phyloP scores from a whole-genome alignment of 2,797 vertebrate species.

The Coendou prehensilis region DNA sequence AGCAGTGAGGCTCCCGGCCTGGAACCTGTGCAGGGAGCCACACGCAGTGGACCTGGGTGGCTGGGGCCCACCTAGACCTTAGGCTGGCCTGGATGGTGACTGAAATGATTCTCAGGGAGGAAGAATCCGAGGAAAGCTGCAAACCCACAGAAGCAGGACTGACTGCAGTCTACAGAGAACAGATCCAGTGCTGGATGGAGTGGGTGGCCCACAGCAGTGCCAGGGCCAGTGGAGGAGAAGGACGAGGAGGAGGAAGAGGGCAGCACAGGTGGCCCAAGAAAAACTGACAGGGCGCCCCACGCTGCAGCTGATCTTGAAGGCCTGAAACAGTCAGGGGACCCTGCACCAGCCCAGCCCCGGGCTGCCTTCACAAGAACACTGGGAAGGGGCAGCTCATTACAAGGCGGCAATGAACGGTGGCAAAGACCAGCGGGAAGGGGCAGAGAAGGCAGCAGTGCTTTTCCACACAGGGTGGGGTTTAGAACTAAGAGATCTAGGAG shows the following conservation, averaged over 20 bases:
- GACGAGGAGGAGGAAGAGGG: background rate
- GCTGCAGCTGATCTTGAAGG: background rate
- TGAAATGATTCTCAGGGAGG: background rate
- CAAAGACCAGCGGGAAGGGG: background rate
- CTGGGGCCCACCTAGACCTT: background rate
- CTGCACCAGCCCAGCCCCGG: background rate
- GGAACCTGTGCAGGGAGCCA: background rate
- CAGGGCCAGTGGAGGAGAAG: background rate
- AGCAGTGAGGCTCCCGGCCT: background rate
- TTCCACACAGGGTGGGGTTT: no score
- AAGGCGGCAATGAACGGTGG: background rate
- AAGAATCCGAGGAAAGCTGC: background rate
- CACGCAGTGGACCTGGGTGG: no score
- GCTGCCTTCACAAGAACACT: background rate
- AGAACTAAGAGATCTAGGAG: background rate
- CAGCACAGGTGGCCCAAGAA: background rate
- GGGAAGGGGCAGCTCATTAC: background rate
- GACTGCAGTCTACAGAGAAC: background rate
- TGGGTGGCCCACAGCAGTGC: background rate
- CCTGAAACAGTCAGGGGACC: background rate
- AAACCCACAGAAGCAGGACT: background rate
- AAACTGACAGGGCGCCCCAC: background rate
- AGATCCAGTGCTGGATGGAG: background rate
- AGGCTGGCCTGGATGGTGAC: background rate
- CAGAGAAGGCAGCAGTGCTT: no score